Base-by-base conservation (phyloP, 2,113 vertebrate species). In the Casuarius casuarius region DNA sequence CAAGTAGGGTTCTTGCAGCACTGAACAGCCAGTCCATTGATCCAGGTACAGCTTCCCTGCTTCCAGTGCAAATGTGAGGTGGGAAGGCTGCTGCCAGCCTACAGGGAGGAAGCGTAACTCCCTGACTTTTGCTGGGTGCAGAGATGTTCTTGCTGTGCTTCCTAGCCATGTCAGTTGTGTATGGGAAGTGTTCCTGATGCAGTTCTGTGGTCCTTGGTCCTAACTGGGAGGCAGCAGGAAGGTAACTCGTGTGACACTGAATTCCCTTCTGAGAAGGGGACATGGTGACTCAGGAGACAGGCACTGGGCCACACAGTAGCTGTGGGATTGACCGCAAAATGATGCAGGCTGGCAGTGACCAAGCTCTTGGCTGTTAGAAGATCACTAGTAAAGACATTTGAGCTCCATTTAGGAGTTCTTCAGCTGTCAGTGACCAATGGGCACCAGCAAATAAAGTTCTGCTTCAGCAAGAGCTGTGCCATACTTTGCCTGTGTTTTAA, bases 121-220 rank as follows among this genome's bases (percentile, higher is more conserved):
- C 0, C 29, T 51, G 59, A 72, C 49, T 96, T 76, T 86, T 62
- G 28, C 31, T 70, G 48, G 48, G 79, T 76, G 76, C 65, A 52
- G 76, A 59, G 73, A 13, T 93, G 59, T 73, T 92, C 84, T 35
- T 2, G 1, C 70, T 73, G 49, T n/a, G 49, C 22, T 61, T 80
- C 78, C 51, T 82, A 0, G 0, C 42, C 2, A 0, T 46, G 48
- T 20, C 59, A 74, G 38, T 62, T 1, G 0, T 20, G 28, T 23
- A 51, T 90, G 68, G 71, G 67, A 93, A 88, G 51, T 29, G 72
- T 92, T 94, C 75, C 85, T 63, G 28, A 35, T 38, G 90, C 84
- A 92, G 59, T 88, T 88, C 90, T 74, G 63, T 44, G 48, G 52
- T 86, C 66, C 0, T 0, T 52, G 46, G 54, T 92, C 35, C 33